Percentiles rank a stretch among this genome's conserved stretches.
Evolutionary conservation across 2,113 vertebrate genomes (phyloP).

Genomic region (Collichthys lucidus): DNA sequence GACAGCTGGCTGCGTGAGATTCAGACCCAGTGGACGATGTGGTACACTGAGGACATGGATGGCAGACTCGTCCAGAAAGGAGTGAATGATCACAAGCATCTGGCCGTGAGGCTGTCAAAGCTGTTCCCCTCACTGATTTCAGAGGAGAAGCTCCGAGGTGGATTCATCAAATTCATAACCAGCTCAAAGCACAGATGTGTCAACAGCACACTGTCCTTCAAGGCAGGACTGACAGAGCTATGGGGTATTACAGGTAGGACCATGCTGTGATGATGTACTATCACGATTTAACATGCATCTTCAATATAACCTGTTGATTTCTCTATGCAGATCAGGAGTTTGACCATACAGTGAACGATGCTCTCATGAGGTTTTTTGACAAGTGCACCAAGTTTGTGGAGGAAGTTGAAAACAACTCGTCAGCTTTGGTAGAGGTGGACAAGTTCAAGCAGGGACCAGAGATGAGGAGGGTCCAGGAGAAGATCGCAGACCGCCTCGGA

Average conservation of each 20-base stretch:
- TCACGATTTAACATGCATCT: background rate
- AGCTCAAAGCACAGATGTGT: constrained; percentile 96
- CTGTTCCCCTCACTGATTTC: constrained; percentile 89
- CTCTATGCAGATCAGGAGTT: constrained; percentile 78
- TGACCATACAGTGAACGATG: constrained; percentile 86
- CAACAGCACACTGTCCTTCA: constrained; percentile 90
- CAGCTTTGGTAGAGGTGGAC: constrained; percentile 82
- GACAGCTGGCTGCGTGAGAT: constrained; percentile 75
- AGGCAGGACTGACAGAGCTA: constrained; percentile 77
- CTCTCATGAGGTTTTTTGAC: constrained; percentile 94
- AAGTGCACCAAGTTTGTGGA: constrained; percentile 87
- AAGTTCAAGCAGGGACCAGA: constrained; percentile 90
- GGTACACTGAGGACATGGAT: constrained; percentile 92
- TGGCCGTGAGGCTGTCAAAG: constrained; percentile 88
- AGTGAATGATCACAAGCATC: constrained; percentile 84
- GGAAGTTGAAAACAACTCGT: constrained; percentile 84
- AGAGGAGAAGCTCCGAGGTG: constrained; percentile 75
- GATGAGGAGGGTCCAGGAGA: constrained; percentile 89
- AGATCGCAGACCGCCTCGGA: constrained; percentile 86
- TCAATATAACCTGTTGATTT: background rate
- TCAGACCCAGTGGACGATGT: constrained; percentile 85
- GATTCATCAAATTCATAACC: constrained; percentile 86
- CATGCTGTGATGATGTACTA: accelerated
- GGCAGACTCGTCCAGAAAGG: constrained; percentile 85
- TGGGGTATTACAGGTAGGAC: constrained; percentile 71